Evolutionary conservation across 1,140 invertebrate genomes (phyloP).

Genomic region (Bombus breviceps): DNA sequence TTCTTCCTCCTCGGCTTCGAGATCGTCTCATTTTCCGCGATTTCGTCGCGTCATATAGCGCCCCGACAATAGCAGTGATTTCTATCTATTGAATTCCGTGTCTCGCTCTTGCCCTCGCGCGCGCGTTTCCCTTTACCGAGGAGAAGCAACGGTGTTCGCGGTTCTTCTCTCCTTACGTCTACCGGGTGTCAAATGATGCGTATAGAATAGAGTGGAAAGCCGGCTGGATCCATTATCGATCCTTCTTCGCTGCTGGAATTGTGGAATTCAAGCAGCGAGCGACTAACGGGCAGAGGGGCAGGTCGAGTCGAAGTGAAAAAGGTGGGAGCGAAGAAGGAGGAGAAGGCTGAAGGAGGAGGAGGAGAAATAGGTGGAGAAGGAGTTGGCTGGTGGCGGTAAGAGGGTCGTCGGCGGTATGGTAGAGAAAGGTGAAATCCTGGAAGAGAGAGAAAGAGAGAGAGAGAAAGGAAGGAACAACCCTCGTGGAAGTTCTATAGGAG

Average conservation of each 20-base stretch:
- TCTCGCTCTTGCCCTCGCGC: conserved; percentile 19
- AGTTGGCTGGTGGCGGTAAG: neutral
- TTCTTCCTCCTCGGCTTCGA: conserved; percentile 64
- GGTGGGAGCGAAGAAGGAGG: conserved; percentile 15
- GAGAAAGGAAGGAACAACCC: conserved; percentile 53
- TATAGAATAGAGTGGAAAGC: conserved; percentile 78
- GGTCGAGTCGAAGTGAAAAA: conserved; percentile 17
- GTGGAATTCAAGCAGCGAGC: conserved; percentile 62
- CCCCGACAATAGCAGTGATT: conserved; percentile 77
- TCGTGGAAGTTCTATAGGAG: conserved; percentile 61
- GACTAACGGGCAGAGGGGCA: neutral
- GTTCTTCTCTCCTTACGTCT: conserved; percentile 69
- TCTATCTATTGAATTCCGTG: conserved; percentile 77
- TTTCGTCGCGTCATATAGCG: conserved; percentile 65
- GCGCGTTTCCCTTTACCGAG: conserved; percentile 35
- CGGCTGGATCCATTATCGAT: conserved; percentile 77
- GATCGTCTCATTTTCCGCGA: conserved; percentile 75
- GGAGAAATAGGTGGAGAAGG: conserved; percentile 9
- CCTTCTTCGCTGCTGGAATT: conserved; percentile 60
- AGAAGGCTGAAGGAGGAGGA: conserved; percentile 4
- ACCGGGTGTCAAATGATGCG: conserved; percentile 80
- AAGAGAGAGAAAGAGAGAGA: neutral
- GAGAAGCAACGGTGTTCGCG: conserved; percentile 37
- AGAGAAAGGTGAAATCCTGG: conserved; percentile 10
- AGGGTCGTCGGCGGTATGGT: conserved; percentile 17